Evolutionary conservation across 1,140 invertebrate genomes (phyloP), one percentile per base, ranked within the genome.

Genomic region (Littorina saxatilis): DNA sequence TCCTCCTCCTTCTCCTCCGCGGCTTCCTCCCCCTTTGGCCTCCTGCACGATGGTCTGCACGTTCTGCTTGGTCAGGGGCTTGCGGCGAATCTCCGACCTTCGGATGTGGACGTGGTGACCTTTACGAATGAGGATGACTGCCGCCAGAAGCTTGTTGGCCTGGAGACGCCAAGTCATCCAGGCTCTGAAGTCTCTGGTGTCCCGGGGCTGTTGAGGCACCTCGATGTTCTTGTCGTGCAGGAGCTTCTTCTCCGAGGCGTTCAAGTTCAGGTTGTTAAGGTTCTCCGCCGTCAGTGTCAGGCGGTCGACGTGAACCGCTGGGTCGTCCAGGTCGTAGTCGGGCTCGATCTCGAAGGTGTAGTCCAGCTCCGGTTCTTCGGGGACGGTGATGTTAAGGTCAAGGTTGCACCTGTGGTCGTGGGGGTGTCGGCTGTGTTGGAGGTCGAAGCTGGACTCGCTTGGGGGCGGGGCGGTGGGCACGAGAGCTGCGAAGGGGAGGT

Each of bases 111-210:
- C 79, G 17, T 52, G 52, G 23, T 52, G 47, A 17, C 79, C 79
- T 70, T 74, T 63, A 9, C 55, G 47, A 13, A 80, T 15, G 27
- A 80, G 50, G 50, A 80, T 80, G 47, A 80, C 35, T 15, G 70
- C 29, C 4, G 68, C 50, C 68, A 80, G 68, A 29, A 72, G 79
- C 47, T 32, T 37, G 70, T 80, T 80, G 50, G 70, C 79, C 70
- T 73, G 66, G 23, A n/a, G 68, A 20, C 79, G 29, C 79, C 79
- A 80, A 17, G n/a, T 73, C 79, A 80, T 80, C 79, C 79, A 80
- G 20, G 52, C 15, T 20, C 43, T 32, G 68, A 80, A 80, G 27
- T 80, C 79, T 1, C 27, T 27, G 23, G n/a, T 74, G 37, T 52
- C n/a, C 17, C 52, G 66, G 4, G 66, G 23, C 15, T 50, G 43